phyloP scores from a whole-genome alignment of 1,140 invertebrate species.

The Pararge aegeria region DNA sequence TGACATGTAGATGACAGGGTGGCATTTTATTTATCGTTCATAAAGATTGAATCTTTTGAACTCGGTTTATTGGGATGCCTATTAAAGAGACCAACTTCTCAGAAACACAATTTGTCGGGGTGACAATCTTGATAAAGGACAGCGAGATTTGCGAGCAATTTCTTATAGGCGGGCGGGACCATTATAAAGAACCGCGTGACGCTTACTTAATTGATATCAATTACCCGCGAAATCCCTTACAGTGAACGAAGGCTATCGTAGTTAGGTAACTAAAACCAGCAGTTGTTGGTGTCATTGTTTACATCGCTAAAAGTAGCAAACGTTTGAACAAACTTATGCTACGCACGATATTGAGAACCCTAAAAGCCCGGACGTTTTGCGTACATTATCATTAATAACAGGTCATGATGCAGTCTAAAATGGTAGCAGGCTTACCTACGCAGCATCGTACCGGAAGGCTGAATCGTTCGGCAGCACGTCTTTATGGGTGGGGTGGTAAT shows the following conservation, averaged over 20 bases:
- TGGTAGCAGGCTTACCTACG: too few relatives aligned
- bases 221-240: slow-evolving; percentile 20
- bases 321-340: too few relatives aligned
- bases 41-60: slow-evolving; percentile 3
- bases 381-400: too few relatives aligned
- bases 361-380: too few relatives aligned
- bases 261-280: neutral
- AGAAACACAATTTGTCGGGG: slow-evolving; percentile 25
- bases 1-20: neutral
- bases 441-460: too few relatives aligned
- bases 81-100: slow-evolving; percentile 12
- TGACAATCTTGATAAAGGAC: slow-evolving; percentile 28
- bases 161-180: slow-evolving; percentile 17
- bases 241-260: neutral
- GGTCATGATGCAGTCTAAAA: too few relatives aligned
- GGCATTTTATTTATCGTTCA: neutral
- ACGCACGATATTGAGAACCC: too few relatives aligned
- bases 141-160: slow-evolving; percentile 23
- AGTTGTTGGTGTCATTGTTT: too few relatives aligned
- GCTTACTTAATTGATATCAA: slow-evolving; percentile 30
- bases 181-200: slow-evolving; percentile 15
- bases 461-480: too few relatives aligned
- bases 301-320: too few relatives aligned
- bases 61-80: neutral
- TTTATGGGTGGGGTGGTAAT: too few relatives aligned